Percentiles rank a stretch among this genome's conserved stretches.
phyloP scores from a whole-genome alignment of 2,797 vertebrate genomes.

The Poecilia picta region DNA sequence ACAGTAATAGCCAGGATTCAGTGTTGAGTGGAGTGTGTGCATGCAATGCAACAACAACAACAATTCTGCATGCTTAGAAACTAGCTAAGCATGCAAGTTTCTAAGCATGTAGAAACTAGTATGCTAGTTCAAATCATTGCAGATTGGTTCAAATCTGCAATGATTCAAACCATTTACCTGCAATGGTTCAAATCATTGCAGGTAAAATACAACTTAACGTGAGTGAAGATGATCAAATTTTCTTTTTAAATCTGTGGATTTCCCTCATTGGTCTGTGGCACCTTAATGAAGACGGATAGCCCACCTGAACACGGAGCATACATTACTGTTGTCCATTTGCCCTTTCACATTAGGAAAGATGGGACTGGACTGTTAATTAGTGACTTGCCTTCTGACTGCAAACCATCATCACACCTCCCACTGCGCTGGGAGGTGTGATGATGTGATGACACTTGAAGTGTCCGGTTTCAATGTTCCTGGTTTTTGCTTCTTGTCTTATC shows the following conservation, averaged over 20 bases:
- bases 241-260: slow-evolving; percentile 28
- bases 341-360: slow-evolving; percentile 44
- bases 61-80: slow-evolving; percentile 2
- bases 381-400: slow-evolving; percentile 47
- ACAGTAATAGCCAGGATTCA: not conserved
- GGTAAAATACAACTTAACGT: slow-evolving; percentile 22
- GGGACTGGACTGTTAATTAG: slow-evolving; percentile 29
- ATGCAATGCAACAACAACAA: not conserved
- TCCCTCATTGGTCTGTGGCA: slow-evolving; percentile 19
- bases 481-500: not conserved
- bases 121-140: too few species aligned
- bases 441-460: not conserved
- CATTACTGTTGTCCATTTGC: slow-evolving; percentile 46
- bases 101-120: too few species aligned
- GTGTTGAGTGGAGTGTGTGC: not conserved
- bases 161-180: too few species aligned
- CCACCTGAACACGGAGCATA: slow-evolving; percentile 38
- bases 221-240: slow-evolving; percentile 25
- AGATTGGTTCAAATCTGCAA: too few species aligned
- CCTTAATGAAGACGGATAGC: slow-evolving; percentile 58
- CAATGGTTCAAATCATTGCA: slow-evolving; percentile 24
- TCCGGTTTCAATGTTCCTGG: not conserved
- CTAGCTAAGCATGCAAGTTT: too few species aligned
- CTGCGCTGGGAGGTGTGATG: slow-evolving; percentile 6
- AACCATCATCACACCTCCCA: slow-evolving; percentile 48